Percentiles rank a stretch among this genome's conserved stretches.
Conservation (phyloP, 2,797 vertebrate species). For the Pagetopsis macropterus region DNA sequence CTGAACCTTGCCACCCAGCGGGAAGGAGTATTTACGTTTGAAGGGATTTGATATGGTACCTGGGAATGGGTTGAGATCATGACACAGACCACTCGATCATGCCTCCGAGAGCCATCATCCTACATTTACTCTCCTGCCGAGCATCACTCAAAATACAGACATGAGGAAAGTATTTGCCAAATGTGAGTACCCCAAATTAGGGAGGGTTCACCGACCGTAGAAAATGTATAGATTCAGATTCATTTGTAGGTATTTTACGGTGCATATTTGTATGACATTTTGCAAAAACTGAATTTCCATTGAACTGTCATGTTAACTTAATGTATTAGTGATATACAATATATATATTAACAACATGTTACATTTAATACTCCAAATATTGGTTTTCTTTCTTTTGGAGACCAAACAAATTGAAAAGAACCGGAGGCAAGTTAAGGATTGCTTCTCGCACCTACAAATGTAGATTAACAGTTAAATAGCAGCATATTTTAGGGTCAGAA, state of each 20-base stretch:
- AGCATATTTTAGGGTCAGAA: too few species aligned
- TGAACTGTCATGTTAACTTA: too few species aligned
- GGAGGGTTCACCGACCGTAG: neutral
- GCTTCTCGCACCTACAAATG: too few species aligned
- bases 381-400: too few species aligned
- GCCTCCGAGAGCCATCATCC: conserved; percentile 26
- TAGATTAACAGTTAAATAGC: too few species aligned
- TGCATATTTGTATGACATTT: neutral
- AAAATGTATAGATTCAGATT: neutral
- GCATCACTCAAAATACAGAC: conserved; percentile 11
- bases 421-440: too few species aligned
- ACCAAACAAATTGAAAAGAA: too few species aligned
- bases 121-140: conserved; percentile 17
- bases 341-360: too few species aligned
- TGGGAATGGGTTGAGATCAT: conserved; percentile 58
- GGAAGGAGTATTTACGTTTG: conserved; percentile 59
- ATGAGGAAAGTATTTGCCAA: neutral
- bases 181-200: neutral
- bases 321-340: too few species aligned
- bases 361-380: too few species aligned
- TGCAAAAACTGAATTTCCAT: too few species aligned
- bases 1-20: conserved; percentile 66
- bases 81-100: conserved; percentile 57
- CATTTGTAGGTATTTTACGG: neutral
- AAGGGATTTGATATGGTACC: conserved; percentile 67